Conservation (phyloP, 2,113 vertebrate genomes). For the Eptesicus fuscus region DNA sequence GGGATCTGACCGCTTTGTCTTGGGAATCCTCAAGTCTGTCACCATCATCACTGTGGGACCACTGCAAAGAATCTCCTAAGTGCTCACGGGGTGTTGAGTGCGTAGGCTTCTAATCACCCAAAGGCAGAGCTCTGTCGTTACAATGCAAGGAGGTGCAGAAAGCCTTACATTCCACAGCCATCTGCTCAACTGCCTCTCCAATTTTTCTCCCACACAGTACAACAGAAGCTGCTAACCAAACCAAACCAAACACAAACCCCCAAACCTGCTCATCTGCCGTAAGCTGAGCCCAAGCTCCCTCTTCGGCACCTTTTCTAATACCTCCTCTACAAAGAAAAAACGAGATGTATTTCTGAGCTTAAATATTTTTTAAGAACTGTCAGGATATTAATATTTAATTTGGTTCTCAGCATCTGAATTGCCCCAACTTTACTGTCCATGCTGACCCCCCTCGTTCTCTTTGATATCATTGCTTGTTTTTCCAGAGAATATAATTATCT, state of each 20-base stretch:
- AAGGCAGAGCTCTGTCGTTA: neutral
- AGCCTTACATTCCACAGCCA: neutral
- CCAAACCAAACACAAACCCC: neutral
- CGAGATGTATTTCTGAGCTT: neutral
- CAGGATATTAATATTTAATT: neutral
- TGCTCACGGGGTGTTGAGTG: neutral
- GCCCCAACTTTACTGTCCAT: no score
- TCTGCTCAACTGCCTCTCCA: slow-evolving; percentile 35
- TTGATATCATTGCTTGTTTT: neutral
- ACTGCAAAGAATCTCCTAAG: neutral
- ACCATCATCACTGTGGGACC: neutral
- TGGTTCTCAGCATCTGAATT: neutral
- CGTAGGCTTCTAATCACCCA: neutral
- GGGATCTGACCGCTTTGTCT: neutral
- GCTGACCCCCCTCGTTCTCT: neutral
- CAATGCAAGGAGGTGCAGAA: neutral
- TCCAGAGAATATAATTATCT: neutral
- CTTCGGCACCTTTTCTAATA: neutral
- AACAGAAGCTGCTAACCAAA: neutral
- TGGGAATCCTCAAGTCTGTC: neutral
- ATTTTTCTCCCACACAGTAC: neutral
- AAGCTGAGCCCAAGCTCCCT: neutral
- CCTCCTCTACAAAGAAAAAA: neutral
- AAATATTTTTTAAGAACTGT: neutral
- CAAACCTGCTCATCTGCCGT: slow-evolving; percentile 14